These are phyloP conservation scores for Myotis davidii DNA, from an alignment of 2,113 vertebrate genomes.

Conservation along the genomic window DNA sequence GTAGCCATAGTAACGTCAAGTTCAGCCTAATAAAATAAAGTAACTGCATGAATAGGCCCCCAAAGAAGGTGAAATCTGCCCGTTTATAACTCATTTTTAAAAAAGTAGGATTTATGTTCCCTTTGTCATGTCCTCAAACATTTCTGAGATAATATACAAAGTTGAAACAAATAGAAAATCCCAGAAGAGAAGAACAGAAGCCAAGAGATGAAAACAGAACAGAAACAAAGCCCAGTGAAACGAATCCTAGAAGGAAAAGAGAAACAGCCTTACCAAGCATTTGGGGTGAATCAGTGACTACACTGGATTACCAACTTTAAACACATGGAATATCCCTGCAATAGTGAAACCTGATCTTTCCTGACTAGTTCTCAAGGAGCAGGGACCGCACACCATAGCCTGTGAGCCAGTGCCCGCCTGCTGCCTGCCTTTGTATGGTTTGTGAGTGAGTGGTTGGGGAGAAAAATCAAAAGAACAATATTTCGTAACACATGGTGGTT, in stretches of 20 bases:
- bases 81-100: neutral
- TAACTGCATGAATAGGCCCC: neutral
- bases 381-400: neutral
- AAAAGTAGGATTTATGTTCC: neutral
- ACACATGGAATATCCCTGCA: neutral
- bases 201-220: slow-evolving; percentile 40
- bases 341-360: neutral
- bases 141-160: neutral
- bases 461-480: neutral
- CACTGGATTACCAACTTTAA: slow-evolving; percentile 14
- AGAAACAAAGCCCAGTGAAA: neutral
- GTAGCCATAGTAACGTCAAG: slow-evolving; percentile 88
- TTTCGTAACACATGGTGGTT: neutral
- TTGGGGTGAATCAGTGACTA: neutral
- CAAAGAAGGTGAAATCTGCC: neutral
- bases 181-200: neutral
- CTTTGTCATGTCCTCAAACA: neutral
- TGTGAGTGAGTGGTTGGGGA: neutral
- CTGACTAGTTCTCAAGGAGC: neutral
- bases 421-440: neutral
- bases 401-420: neutral
- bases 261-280: neutral
- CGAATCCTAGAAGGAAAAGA: neutral
- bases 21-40: slow-evolving; percentile 83
- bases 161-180: slow-evolving; percentile 4